Evolutionary conservation across 1,140 invertebrate genomes (phyloP), one percentile per base, ranked within the genome.

Genomic region (Papilio helenus): DNA sequence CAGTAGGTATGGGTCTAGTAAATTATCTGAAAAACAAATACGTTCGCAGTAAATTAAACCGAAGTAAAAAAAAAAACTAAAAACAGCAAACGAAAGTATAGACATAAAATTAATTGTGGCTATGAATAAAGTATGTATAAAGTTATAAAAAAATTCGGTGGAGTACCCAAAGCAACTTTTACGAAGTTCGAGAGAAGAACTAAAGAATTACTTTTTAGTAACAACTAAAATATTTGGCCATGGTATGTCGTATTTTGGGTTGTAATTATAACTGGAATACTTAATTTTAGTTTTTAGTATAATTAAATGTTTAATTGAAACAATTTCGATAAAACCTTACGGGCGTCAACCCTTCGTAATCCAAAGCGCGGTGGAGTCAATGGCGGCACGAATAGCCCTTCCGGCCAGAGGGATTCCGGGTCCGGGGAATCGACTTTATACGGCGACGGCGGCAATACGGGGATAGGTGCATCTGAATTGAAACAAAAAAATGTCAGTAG

Each of bases 1-100:
- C 68, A 96, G 82, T 49, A 96, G 86, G 81, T 95, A 94, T 3
- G 95, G 95, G 79, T 96, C 96, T 2, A 84, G 72, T 49, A 79
- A 23, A 61, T 81, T 82, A 26, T 87, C 89, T 91, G 85, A 18
- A 86, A 85, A 79, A 81, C 83, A 79, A 81, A 20, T 0, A 39
- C 34, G 34, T 39, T 8, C 7, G 5, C 34, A 34, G 14, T 44
- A 34, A 72, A 61, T n/a, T 4, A 78, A 9, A 74, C 72, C 16
- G 4, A 49, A 49, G 46, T 29, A 29, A 29, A 29, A 29, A 29
- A 3, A 29, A 29, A 29, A 29, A 29, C 29, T n/a, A n/a, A 29
- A 29, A 0, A 46, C 14, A 46, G 44, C 44, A n/a, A 51, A 51
- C 49, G n/a, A 55, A 55, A 18, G n/a, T 55, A 55, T 55, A 55